Evolutionary conservation across 2,113 vertebrate species (phyloP), one percentile per base, ranked within the genome.

Genomic region (Solea senegalensis): DNA sequence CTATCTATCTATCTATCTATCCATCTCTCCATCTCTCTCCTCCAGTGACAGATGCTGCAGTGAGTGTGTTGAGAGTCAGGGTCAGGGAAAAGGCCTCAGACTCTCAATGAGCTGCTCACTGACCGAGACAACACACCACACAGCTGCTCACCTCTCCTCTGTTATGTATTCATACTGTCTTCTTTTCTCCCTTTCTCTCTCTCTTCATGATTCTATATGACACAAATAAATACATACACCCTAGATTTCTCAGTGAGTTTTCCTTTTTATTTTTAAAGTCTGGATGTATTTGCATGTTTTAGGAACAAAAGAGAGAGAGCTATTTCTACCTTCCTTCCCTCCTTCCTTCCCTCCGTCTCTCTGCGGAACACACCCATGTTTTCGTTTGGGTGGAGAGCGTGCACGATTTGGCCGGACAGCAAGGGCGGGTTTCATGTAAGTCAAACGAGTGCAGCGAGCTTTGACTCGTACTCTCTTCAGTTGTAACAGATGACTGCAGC

Each of bases 341-440:
- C 55, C 53, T 58, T 73, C 54, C 70, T 57, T 74, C 72, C 45
- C 10, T 48, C 14, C 45, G 11, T 74, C 72, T 69, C 78, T 69
- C 60, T 82, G 40, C 48, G 3, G 72, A 64, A 78, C 89, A 90
- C 83, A 77, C 83, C 81, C 87, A 74, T 91, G 89, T 90, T 92
- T 93, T 90, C 75, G 62, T 90, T 85, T 69, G 81, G 82, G 71
- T 27, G 69, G 78, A 69, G 78, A 83, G 71, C 59, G 54, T 57
- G 8, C 8, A 16, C 14, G 65, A 76, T 65, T 73, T 54, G 83
- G 79, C 84, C 72, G 82, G 85, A 88, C 81, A 56, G 80, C 78
- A 83, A 65, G 80, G 81, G 78, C 56, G 72, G 74, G 78, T 79
- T 83, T 86, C 79, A 67, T 89, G 87, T 83, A 85, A 88, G 84